phyloP scores from a whole-genome alignment of 64 coral and sea anemone species.

The Pocillopora damicornis region DNA sequence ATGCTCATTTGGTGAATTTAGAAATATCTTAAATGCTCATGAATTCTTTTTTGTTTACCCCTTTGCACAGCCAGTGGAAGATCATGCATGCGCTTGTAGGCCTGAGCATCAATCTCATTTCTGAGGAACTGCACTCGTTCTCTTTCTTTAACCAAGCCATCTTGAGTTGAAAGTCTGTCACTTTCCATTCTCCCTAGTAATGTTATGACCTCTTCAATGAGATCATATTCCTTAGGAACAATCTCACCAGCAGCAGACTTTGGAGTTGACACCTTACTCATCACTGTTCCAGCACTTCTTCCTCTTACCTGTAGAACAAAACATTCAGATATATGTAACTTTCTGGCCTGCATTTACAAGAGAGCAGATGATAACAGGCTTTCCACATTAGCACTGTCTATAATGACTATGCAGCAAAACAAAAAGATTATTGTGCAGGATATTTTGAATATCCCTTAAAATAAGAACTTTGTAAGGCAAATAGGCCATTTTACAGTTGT shows the following conservation, averaged over 20 bases:
- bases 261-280: constrained; percentile 19
- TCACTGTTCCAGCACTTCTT: constrained; percentile 40
- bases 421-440: too few species aligned
- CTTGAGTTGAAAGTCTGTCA: constrained; percentile 78
- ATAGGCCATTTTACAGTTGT: too few species aligned
- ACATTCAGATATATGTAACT: neutral
- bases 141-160: constrained; percentile 61
- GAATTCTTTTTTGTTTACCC: constrained; percentile 42
- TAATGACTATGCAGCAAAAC: too few species aligned
- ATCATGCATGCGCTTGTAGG: constrained; percentile 81
- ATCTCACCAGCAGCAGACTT: constrained; percentile 30
- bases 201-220: constrained; percentile 75
- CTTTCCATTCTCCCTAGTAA: constrained; percentile 78
- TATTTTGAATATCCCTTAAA: too few species aligned
- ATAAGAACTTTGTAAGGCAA: too few species aligned
- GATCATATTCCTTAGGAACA: constrained; percentile 43
- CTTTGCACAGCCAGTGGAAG: constrained; percentile 90
- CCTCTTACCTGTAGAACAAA: constrained; percentile 40
- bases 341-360: too few species aligned
- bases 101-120: constrained; percentile 78
- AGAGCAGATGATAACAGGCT: too few species aligned
- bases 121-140: constrained; percentile 60
- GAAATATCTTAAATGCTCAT: too few species aligned
- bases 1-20: too few species aligned
- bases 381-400: too few species aligned